Evolutionary conservation across 2,888 invertebrate genomes (phyloP), one percentile per base, ranked within the genome.

Genomic region (Deilephila porcellus): DNA sequence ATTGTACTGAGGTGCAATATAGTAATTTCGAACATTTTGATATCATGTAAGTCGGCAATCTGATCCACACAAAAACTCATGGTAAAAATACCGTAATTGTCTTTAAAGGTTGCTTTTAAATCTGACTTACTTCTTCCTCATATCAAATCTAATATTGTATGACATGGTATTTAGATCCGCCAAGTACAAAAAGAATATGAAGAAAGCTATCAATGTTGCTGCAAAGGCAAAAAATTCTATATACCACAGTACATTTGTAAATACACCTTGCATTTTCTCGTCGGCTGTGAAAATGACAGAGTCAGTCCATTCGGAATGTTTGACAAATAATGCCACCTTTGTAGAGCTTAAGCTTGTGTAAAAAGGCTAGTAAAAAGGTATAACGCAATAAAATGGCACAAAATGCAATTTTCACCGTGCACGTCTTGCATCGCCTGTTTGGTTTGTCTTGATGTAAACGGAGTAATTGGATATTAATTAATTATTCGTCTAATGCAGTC

Each of bases 181-280:
- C 72, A 93, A 76, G 76, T 92, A 93, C n/a, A 93, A 76, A 75
- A 92, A 83, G 25, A 89, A 88, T 59, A 80, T 79, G 76, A 94
- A 93, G 78, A 94, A 93, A 37, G 74, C 74, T 70, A 88, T 83
- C 62, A 92, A 79, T 20, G 87, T 75, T 8, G 85, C 67, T 37
- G 80, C 83, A 79, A 93, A 92, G 3, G 87, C 88, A 37, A 90
- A 76, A 74, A 93, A 92, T 74, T 94, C 94, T 52, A 93, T 81
- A 78, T 92, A 93, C 94, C 94, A 94, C 3, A 93, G 79, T 4
- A 84, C 78, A 75, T 85, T 90, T 0, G 93, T 89, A 74, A 89
- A 91, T 72, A 86, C 75, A 7, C 85, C 85, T 73, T 85, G 82
- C 90, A 90, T 88, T 79, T 77, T 83, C n/a, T 70, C 19, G 53